Evolutionary conservation across 2,113 vertebrate species (phyloP), one percentile per base, ranked within the genome.

Genomic region (Spea multiplicata): DNA sequence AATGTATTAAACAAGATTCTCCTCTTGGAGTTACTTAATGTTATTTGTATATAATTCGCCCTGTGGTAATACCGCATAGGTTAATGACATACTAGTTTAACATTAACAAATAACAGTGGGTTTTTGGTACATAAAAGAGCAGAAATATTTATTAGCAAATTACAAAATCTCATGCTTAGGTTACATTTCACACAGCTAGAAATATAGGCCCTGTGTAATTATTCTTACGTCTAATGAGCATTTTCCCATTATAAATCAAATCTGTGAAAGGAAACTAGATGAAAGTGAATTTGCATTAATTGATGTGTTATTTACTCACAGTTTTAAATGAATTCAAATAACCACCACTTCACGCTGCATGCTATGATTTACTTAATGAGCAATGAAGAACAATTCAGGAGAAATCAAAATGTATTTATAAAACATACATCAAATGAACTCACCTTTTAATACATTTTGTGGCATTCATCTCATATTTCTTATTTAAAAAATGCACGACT

Each of bases 41-140:
- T 59, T 59, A 76, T 68, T 59, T 69, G 44, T 68, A 45, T 69
- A 45, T 46, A 57, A 76, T 50, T 76, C 30, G 59, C 50, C 66
- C 74, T 76, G 66, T 69, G 74, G 74, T 76, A 52, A 69, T 44
- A 44, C 50, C 4, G 64, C 69, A 69, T 69, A 76, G 44, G 57
- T 76, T 68, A 69, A 69, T 76, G 44, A 46, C 16, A 57, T 48
- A 44, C 66, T 48, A 59, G 10, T 76, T n/a, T 49, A 68, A 14
- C 14, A 7, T 7, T 69, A 68, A 68, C 66, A 59, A 57, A 48
- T 53, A n/a, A 48, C 17, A 75, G 73, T 13, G 62, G 8, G 16
- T 7, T 52, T 6, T 47, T 44, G 55, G 5, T 30, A 59, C 8
- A 64, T 16, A 48, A 8, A 5, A 65, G 44, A 46, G 10, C 69